Evolutionary conservation across 2,113 vertebrate genomes (phyloP), one percentile per base, ranked within the genome.

Genomic region (Eidolon helvum): DNA sequence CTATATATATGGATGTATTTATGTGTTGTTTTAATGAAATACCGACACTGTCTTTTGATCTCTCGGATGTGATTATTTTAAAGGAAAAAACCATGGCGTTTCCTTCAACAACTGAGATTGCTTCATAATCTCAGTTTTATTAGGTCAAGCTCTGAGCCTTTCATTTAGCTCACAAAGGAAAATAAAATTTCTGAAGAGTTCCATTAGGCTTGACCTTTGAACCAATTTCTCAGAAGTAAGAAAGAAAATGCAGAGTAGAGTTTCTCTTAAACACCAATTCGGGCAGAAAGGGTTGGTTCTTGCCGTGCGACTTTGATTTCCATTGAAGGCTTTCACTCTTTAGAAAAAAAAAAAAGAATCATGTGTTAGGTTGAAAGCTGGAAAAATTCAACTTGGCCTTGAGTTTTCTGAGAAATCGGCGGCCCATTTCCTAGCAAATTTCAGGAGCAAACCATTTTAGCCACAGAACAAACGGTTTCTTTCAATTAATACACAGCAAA

Each of bases 381-480:
- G 94, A 95, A 38, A 65, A 95, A 40, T 97, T 97, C 96, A 96
- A 89, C 66, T 82, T 95, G 72, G 92, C 98, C 97, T 97, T 91
- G 77, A 86, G 53, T 95, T 97, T 98, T 95, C 86, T 91, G 78
- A 86, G 40, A 97, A 93, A 96, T 95, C 68, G 3, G 48, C 48
- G 38, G 59, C 48, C 14, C 15, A 43, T 28, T 90, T 87, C 90
- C 15, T 96, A 85, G 90, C 87, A 96, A 91, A 96, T 90, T 90
- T 97, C 88, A 93, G 90, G 98, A 69, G 65, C 85, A 91, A 95
- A 86, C 80, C 83, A 78, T 94, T 96, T 97, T 40, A 74, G 50
- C 50, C 5, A 68, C 65, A 63, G 55, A 95, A 97, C 85, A 93
- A 92, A 91, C 18, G n/a, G 15, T 94, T 95, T 74, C 94, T 98